phyloP scores from a whole-genome alignment of 2,113 vertebrate genomes.

The Laterallus jamaicensis region DNA sequence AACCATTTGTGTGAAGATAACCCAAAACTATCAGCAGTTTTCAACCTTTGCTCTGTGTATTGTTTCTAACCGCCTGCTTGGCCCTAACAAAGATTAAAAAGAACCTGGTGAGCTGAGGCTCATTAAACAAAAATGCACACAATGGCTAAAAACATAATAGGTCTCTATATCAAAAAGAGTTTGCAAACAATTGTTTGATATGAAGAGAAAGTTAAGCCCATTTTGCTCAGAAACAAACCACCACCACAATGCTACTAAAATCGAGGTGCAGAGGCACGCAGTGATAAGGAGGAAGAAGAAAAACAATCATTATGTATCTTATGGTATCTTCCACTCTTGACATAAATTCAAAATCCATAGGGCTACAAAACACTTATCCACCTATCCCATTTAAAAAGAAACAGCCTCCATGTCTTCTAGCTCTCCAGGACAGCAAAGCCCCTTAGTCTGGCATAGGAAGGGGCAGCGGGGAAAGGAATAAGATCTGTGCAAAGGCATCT shows the following conservation, averaged over 20 bases:
- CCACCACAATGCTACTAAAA: background rate
- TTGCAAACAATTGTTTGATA: background rate
- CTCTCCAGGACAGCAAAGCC: background rate
- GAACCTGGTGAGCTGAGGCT: background rate
- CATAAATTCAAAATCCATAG: background rate
- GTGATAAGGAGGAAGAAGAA: background rate
- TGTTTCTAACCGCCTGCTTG: background rate
- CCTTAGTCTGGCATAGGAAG: background rate
- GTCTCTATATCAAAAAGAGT: background rate
- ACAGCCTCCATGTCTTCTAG: background rate
- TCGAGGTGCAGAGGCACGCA: background rate
- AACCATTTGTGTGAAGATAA: background rate
- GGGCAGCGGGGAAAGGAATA: background rate
- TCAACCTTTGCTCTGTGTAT: background rate
- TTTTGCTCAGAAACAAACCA: background rate
- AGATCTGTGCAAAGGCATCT: conserved; percentile 29
- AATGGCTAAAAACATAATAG: background rate
- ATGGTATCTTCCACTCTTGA: background rate
- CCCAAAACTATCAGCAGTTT: background rate
- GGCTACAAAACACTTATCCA: background rate
- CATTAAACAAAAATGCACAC: background rate
- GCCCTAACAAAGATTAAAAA: background rate
- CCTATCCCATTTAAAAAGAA: background rate
- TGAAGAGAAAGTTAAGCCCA: background rate
- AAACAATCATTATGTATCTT: background rate